Percentiles rank a stretch among this genome's conserved stretches.
Evolutionary conservation across 2,113 vertebrate species (phyloP).

Genomic region (Notiomystis cincta): DNA sequence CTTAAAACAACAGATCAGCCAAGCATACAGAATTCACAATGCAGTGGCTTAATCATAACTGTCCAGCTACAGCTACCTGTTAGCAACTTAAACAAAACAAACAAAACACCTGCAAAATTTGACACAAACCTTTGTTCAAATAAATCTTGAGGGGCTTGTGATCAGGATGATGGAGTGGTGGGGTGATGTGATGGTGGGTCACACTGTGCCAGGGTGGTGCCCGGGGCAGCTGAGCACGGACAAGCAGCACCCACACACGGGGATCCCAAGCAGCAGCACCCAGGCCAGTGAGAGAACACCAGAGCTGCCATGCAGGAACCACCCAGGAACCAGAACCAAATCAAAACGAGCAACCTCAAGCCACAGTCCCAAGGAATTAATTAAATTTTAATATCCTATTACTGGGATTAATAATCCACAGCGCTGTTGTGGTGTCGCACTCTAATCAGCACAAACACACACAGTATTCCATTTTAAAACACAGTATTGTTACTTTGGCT

Average conservation of each 20-base stretch:
- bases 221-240: accelerated
- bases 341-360: background rate
- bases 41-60: background rate
- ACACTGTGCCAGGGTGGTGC: accelerated
- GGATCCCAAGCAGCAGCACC: accelerated
- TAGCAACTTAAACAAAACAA: background rate
- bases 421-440: background rate
- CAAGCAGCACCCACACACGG: accelerated
- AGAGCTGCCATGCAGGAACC: accelerated
- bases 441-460: background rate
- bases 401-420: background rate
- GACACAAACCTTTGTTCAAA: background rate
- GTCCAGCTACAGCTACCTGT: background rate
- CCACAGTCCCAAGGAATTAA: background rate
- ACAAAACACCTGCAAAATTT: background rate
- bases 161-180: background rate
- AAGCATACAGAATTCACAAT: background rate
- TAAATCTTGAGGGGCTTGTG: background rate
- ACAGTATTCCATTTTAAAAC: background rate
- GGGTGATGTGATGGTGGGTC: background rate
- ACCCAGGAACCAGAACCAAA: background rate
- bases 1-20: background rate
- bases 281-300: accelerated
- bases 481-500: background rate
- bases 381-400: accelerated